Evolutionary conservation across 2,888 invertebrate genomes (phyloP), one percentile per base, ranked within the genome.

Genomic region (Orgyia antiqua): DNA sequence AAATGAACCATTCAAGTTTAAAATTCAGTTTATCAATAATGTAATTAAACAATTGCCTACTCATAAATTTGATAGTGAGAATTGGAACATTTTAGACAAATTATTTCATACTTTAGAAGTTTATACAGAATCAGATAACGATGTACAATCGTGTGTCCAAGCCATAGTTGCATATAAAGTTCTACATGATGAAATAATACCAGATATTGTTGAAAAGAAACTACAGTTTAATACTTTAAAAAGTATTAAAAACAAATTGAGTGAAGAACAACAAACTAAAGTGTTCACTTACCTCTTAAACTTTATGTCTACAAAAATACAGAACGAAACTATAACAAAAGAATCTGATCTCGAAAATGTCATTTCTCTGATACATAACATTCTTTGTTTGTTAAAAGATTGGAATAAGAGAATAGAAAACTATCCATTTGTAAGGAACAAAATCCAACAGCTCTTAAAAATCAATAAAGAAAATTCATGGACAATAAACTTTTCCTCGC

Each of bases 31-130:
- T 32, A 42, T 78, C 0, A 63, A 68, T 31, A 49, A 40, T 12
- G 25, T 79, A 1, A 20, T 80, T 4, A 46, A 51, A 1, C 45
- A 64, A 39, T 59, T 56, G 3, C 31, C 60, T 7, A 46, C 58
- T 1, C 58, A 67, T 19, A 43, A 40, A 25, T 62, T 67, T 17
- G 59, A 69, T 25, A 39, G 51, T 9, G 41, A 54, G 27, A 63
- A 64, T 3, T 82, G 82, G 82, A 51, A 40, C 11, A 43, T 67
- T 29, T 44, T 83, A 18, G 66, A 77, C 35, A 62, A 69, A 44
- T 39, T 83, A 12, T 79, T 75, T 29, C 54, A 59, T 25, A 79
- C 75, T 36, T 58, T 78, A 61, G 79, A 75, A 46, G 71, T 79
- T 5, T 82, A 72, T 27, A 59, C 48, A 9, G 66, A 75, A 39